Percentiles rank a stretch among this genome's conserved stretches.
These are phyloP conservation scores for Indri indri DNA, from an alignment of 2,113 vertebrate species.

Conservation along the genomic window DNA sequence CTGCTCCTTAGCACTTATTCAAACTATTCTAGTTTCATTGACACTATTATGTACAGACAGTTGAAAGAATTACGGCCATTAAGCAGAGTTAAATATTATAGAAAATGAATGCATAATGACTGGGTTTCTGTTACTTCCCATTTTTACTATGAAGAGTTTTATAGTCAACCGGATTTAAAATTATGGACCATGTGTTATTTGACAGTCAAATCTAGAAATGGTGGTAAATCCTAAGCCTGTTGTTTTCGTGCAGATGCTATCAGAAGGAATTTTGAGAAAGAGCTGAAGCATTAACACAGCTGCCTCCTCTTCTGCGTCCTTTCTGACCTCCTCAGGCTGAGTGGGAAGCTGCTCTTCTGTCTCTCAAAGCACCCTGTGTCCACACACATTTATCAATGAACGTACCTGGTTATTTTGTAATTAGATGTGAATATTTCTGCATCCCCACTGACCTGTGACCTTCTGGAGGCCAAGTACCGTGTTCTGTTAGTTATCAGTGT, in stretches of 20 bases:
- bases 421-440: neutral
- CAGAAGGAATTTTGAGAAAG: neutral
- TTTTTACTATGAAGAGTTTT: conserved; percentile 28
- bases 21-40: conserved; percentile 44
- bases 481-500: neutral
- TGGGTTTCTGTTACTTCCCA: neutral
- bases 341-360: neutral
- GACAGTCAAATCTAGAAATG: neutral
- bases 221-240: neutral
- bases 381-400: neutral
- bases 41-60: conserved; percentile 8
- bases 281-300: neutral
- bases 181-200: neutral
- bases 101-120: conserved; percentile 24
- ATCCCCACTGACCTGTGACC: neutral
- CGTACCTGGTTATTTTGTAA: neutral
- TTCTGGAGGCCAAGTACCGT: neutral
- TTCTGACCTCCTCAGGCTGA: neutral
- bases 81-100: conserved; percentile 5
- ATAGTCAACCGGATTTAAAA: conserved; percentile 21
- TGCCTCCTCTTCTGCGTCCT: neutral
- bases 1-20: conserved; percentile 33
- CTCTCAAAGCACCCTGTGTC: neutral
- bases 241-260: neutral
- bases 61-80: conserved; percentile 25